Evolutionary conservation across 2,888 invertebrate genomes (phyloP).

Genomic region (Dynastes grantii): DNA sequence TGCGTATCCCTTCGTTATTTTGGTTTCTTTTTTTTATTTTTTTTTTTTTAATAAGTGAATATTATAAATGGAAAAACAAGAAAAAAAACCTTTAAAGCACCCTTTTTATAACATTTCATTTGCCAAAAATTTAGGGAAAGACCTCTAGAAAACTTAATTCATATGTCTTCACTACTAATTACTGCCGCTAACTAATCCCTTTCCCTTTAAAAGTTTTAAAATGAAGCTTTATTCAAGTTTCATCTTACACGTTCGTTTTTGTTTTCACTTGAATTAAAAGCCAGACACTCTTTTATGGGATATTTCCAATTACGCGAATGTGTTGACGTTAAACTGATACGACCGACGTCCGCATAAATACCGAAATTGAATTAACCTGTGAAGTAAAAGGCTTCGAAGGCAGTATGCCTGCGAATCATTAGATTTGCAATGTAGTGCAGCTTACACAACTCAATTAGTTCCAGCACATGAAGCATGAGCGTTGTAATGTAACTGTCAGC

Average conservation of each 20-base stretch:
- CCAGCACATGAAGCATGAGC: constrained; percentile 64
- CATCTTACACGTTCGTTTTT: background rate
- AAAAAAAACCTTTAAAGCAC: too few relatives aligned
- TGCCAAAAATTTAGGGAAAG: too few relatives aligned
- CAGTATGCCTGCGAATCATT: constrained; percentile 61
- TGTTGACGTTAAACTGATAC: constrained; percentile 41
- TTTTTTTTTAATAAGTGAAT: too few relatives aligned
- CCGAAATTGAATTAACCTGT: constrained; percentile 43
- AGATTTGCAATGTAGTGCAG: constrained; percentile 66
- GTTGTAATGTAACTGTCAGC: constrained; percentile 62
- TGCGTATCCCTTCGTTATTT: too few relatives aligned
- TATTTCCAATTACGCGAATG: constrained; percentile 34
- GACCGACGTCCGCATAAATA: constrained; percentile 41
- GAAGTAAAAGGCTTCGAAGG: constrained; percentile 45
- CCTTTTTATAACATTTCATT: too few relatives aligned
- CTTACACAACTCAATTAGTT: constrained; percentile 67
- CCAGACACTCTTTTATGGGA: constrained; percentile 4
- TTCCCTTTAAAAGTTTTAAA: too few relatives aligned
- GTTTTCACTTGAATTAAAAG: background rate
- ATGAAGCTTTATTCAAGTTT: background rate
- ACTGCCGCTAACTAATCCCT: too few relatives aligned
- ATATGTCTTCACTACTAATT: too few relatives aligned
- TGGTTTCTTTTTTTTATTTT: too few relatives aligned
- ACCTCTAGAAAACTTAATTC: too few relatives aligned
- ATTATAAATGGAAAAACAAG: too few relatives aligned